Base-by-base conservation (phyloP, 2,888 invertebrate species). In the Phymatocera aterrima region DNA sequence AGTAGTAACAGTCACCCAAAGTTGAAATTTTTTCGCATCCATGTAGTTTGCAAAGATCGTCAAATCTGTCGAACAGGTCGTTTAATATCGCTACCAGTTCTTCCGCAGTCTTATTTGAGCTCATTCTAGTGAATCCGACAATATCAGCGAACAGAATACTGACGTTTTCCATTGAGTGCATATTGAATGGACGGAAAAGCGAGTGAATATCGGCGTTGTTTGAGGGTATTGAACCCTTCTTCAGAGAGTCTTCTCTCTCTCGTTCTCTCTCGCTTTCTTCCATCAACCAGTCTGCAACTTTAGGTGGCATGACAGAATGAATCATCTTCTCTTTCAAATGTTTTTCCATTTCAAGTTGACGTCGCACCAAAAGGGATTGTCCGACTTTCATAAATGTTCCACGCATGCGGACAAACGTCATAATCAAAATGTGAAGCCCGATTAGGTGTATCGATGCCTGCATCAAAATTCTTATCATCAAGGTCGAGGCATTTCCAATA, bases 1-100 rank as follows among this genome's bases (percentile, higher is more conserved):
- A 96, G 91, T 99, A 96, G 92, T 99, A 96, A 92, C 99, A 95
- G 92, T 99, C 97, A 31, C 97, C 97, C 77, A 99, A 92, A 0
- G 99, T 99, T 48, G 98, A 97, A 87, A 99, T 99, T 91, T 99
- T 99, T 90, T 99, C 99, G 91, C 99, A 98, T 77, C 97, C 97
- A 88, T 96, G 95, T 81, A 95, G 93, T 81, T 94, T 94, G 90
- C 99, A 99, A 70, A 99, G 92, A 83, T 96, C 95, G 89, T 98
- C 98, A 90, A 98, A 98, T 81, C 98, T 93, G 88, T 98, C 98
- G 91, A 99, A 99, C 79, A 99, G 92, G 91, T 98, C 98, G 91
- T 99, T 99, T 79, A 99, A 93, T 87, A 99, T 96, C 87, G 96
- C 97, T 12, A 99, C 99, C 85, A 99, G 92, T 91, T 98, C 97